These are phyloP conservation scores for Orthochromis malagaraziensis DNA, from an alignment of 2,113 vertebrate genomes.

Conservation along the genomic window DNA sequence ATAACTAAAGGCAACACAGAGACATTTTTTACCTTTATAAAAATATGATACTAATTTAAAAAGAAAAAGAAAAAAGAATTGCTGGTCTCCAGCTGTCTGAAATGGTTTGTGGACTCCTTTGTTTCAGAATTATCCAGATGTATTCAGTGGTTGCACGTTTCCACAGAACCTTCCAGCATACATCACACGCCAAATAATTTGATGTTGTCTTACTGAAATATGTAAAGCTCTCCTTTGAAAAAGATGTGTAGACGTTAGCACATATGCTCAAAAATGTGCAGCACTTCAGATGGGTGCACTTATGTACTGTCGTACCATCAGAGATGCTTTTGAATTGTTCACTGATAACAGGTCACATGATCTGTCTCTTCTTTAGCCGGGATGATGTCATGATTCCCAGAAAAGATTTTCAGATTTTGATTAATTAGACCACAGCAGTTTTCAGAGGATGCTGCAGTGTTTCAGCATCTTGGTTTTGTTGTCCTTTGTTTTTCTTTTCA, in stretches of 20 bases:
- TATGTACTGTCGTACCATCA: not conserved
- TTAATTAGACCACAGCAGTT: not conserved
- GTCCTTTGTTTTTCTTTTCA: accelerated
- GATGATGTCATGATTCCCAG: not conserved
- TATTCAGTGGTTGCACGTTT: not conserved
- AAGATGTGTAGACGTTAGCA: not conserved
- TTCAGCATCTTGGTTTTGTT: not conserved
- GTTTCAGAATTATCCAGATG: not conserved
- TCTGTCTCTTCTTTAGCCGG: not conserved
- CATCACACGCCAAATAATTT: not conserved
- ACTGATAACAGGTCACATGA: not conserved
- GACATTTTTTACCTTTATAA: not conserved
- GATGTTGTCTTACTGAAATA: not conserved
- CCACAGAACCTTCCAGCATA: not conserved
- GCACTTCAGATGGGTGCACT: not conserved
- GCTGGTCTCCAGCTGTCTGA: not conserved
- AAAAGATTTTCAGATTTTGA: not conserved
- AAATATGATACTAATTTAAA: not conserved
- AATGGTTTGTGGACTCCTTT: not conserved
- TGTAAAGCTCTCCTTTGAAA: not conserved
- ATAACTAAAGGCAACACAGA: not conserved
- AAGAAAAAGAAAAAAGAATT: not conserved
- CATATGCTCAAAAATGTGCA: not conserved
- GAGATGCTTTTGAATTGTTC: not conserved
- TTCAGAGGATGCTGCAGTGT: not conserved